phyloP scores from a whole-genome alignment of 2,888 invertebrate species.

The Oligia strigilis region DNA sequence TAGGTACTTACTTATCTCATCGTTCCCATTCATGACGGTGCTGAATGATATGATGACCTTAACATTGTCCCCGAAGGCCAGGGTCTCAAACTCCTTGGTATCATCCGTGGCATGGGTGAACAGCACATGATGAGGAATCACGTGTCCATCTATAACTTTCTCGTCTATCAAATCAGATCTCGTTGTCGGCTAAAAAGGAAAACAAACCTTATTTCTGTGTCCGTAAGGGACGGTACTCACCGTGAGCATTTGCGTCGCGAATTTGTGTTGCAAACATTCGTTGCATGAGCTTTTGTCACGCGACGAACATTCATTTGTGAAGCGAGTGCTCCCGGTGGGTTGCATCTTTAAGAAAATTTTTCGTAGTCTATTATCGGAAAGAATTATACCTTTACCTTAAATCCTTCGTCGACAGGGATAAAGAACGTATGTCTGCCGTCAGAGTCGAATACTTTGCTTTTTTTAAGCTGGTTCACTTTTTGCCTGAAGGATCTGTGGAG shows the following conservation, averaged over 20 bases:
- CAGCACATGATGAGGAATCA: slow-evolving; percentile 96
- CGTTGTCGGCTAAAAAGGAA: slow-evolving; percentile 90
- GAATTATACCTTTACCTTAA: slow-evolving; percentile 94
- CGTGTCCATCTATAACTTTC: slow-evolving; percentile 97
- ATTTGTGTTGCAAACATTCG: not conserved
- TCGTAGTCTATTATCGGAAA: slow-evolving; percentile 31
- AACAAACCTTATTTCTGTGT: not conserved
- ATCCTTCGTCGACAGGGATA: slow-evolving; percentile 97
- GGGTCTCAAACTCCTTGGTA: slow-evolving; percentile 93
- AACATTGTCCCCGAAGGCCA: slow-evolving; percentile 95
- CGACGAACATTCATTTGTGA: not conserved
- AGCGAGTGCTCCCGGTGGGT: not conserved
- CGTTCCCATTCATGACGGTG: slow-evolving; percentile 92
- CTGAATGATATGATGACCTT: slow-evolving; percentile 96
- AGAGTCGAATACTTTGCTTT: slow-evolving; percentile 94
- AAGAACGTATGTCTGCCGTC: slow-evolving; percentile 97
- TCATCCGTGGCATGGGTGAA: slow-evolving; percentile 96
- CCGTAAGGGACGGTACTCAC: not conserved
- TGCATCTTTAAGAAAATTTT: not conserved
- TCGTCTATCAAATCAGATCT: slow-evolving; percentile 94
- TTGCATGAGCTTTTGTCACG: no score
- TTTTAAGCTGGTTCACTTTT: slow-evolving; percentile 93
- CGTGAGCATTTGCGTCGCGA: not conserved
- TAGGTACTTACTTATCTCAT: slow-evolving; percentile 91
- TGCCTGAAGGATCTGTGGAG: slow-evolving; percentile 93